Evolutionary conservation across 2,113 vertebrate genomes (phyloP), one percentile per base, ranked within the genome.

Genomic region (Orycteropus afer): DNA sequence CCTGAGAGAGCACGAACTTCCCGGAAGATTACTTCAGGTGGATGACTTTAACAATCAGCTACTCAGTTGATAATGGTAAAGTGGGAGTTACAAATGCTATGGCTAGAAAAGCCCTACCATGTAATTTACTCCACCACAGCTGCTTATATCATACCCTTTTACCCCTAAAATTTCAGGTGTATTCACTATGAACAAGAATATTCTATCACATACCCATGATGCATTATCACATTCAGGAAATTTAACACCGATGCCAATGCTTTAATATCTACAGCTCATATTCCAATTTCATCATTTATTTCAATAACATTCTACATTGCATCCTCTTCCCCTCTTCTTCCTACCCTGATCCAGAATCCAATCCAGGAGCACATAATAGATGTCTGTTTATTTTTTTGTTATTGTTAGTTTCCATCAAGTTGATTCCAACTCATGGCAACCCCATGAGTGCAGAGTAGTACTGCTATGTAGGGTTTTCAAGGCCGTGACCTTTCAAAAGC

Each of bases 251-350:
- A 73, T 45, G 29, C n/a, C 2, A 0, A n/a, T 37, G 13, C 45
- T 45, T n/a, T 85, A 17, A 71, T 45, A 65, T 83, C 23, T 63
- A 4, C 2, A 8, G 7, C 37, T 45, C 37, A 7, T 47, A 40
- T 89, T 93, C 55, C 27, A 84, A 18, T 45, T n/a, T 29, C 51
- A 22, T 51, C 61, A 1, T 40, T 80, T 59, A 17, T 71, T 96
- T 61, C 42, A 63, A 1, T 53, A 59, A 27, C 0, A 0, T 47
- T 27, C 83, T 63, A 9, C 2, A 1, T 22, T 37, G 61, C 17
- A 2, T 29, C 22, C 59, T 55, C 42, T 11, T 23, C 37, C 61
- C 40, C 59, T 12, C 34, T 34, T 67, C 59, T 17, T 69, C 29
- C 40, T 6, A 22, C 61, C 45, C 37, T 13, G 45, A 82, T 23